Conservation (phyloP, 1,140 invertebrate genomes). For the Sarcophaga bullata region DNA sequence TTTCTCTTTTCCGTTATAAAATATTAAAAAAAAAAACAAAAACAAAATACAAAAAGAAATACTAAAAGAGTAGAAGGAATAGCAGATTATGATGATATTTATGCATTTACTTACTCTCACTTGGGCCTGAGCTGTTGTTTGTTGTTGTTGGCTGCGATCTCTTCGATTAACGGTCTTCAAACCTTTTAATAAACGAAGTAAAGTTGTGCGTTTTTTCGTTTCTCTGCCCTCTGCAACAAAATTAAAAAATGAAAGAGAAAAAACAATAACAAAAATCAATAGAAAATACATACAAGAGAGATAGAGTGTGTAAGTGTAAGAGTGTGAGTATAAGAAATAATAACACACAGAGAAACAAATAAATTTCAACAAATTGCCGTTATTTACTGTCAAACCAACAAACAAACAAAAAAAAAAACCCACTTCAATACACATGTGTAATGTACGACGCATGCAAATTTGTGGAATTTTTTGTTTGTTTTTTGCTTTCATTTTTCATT, state of each 20-base stretch:
- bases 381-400: neutral
- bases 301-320: neutral
- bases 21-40: neutral
- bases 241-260: slow-evolving; percentile 5
- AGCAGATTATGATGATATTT: neutral
- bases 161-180: slow-evolving; percentile 66
- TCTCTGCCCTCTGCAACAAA: slow-evolving; percentile 57
- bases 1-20: neutral
- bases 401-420: too few relatives aligned
- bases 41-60: neutral
- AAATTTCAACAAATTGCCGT: slow-evolving; percentile 7
- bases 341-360: neutral
- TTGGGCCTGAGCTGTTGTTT: slow-evolving; percentile 56
- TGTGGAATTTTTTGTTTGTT: too few relatives aligned
- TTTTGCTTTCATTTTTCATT: too few relatives aligned
- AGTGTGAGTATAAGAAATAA: neutral
- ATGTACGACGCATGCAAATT: too few relatives aligned
- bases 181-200: slow-evolving; percentile 64
- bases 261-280: slow-evolving; percentile 13
- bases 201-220: slow-evolving; percentile 65
- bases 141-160: slow-evolving; percentile 64
- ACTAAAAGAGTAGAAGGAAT: neutral
- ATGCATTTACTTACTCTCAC: slow-evolving; percentile 59
- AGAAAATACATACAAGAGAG: neutral
- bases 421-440: too few relatives aligned